Evolutionary conservation across 1,140 invertebrate genomes (phyloP).

Genomic region (Macrocentrus cingulum): DNA sequence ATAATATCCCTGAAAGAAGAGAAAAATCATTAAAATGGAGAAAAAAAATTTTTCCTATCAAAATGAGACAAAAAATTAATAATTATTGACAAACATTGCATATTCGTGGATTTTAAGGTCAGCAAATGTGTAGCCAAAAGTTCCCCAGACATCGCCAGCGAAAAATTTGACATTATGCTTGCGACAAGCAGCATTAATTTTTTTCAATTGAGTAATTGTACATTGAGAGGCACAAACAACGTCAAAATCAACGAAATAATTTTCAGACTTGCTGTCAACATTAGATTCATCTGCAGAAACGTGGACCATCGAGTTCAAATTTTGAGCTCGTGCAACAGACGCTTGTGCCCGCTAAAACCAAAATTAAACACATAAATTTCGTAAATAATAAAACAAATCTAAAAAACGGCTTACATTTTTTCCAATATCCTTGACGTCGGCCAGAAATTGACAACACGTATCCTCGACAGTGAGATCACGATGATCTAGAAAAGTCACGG

Average conservation of each 20-base stretch:
- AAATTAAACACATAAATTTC: constrained; percentile 27
- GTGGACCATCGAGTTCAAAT: constrained; percentile 91
- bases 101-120: constrained; percentile 87
- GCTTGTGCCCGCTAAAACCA: constrained; percentile 77
- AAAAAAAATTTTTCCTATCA: too few species aligned
- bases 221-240: constrained; percentile 83
- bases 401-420: constrained; percentile 64
- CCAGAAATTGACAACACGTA: constrained; percentile 77
- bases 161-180: constrained; percentile 82
- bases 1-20: constrained; percentile 49
- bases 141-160: constrained; percentile 90
- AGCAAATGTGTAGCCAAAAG: constrained; percentile 88
- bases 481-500: constrained; percentile 85
- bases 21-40: too few species aligned
- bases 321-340: constrained; percentile 74
- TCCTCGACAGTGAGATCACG: constrained; percentile 74
- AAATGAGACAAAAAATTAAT: constrained; percentile 16
- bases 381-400: constrained; percentile 12
- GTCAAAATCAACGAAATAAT: constrained; percentile 80
- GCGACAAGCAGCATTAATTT: constrained; percentile 80
- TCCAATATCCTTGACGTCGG: constrained; percentile 67
- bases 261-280: constrained; percentile 66
- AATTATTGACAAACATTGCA: constrained; percentile 71
- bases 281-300: constrained; percentile 71
- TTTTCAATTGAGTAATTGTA: constrained; percentile 68